A percentile compares a stretch with the other conserved stretches of the same genome.
These are phyloP conservation scores for Poecile atricapillus DNA, from an alignment of 2,113 vertebrate genomes.

Conservation along the genomic window DNA sequence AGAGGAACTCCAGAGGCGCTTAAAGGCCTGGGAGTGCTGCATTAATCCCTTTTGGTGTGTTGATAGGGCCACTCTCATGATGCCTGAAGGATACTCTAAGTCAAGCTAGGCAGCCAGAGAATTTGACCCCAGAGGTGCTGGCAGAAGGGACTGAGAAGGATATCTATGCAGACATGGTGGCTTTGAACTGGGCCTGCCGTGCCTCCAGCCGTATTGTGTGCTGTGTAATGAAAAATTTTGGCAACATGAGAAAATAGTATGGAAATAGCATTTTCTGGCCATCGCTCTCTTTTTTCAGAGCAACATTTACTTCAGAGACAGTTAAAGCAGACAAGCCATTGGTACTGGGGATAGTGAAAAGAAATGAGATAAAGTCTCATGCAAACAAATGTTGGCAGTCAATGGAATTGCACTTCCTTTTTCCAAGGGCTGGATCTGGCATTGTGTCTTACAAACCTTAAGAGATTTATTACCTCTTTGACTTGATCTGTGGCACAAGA, in stretches of 20 bases:
- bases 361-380: conserved; percentile 25
- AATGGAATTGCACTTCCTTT: conserved; percentile 30
- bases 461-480: conserved; percentile 46
- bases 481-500: conserved; percentile 57
- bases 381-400: conserved; percentile 25
- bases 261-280: background rate
- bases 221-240: background rate
- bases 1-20: background rate
- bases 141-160: background rate
- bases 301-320: background rate
- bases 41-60: background rate
- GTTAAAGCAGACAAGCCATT: background rate
- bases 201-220: background rate
- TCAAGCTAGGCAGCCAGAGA: background rate
- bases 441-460: conserved; percentile 13
- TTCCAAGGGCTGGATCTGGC: background rate
- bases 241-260: background rate
- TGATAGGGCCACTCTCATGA: fast-evolving
- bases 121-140: background rate
- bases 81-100: background rate
- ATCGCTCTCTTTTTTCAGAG: background rate
- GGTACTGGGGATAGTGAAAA: background rate
- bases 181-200: background rate
- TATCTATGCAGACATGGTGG: background rate
- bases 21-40: background rate